phyloP scores from a whole-genome alignment of 2,888 invertebrate species.

The Junonia oenone region DNA sequence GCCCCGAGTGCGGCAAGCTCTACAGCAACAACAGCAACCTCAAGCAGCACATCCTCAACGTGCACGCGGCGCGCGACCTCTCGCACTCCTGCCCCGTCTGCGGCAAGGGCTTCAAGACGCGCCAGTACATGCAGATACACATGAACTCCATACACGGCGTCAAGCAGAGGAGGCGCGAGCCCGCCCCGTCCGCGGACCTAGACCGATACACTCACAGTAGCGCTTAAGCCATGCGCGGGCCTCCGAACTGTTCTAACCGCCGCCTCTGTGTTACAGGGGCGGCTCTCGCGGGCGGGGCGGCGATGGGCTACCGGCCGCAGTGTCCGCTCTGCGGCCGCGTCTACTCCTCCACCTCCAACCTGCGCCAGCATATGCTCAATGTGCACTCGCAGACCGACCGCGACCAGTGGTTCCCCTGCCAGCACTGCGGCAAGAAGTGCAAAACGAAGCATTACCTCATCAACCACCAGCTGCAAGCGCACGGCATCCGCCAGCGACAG shows the following conservation, averaged over 20 bases:
- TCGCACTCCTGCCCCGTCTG: conserved; percentile 82
- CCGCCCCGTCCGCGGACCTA: conserved; percentile 51
- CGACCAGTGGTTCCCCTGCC: conserved; percentile 85
- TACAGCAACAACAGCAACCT: conserved; percentile 85
- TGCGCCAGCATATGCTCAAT: conserved; percentile 87
- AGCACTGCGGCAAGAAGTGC: conserved; percentile 86
- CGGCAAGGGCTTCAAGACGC: conserved; percentile 84
- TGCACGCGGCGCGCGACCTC: conserved; percentile 81
- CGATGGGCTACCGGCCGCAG: conserved; percentile 80
- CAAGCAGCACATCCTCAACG: conserved; percentile 84
- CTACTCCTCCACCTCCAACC: conserved; percentile 86
- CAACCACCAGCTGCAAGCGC: conserved; percentile 87
- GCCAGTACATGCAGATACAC: conserved; percentile 85
- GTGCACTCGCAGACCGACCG: conserved; percentile 85
- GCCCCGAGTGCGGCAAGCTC: conserved; percentile 83
- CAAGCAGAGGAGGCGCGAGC: conserved; percentile 77
- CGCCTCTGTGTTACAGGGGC: conserved; percentile 84
- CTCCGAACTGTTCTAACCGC: conserved; percentile 62
- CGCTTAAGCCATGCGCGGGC: conserved; percentile 56
- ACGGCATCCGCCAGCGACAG: conserved; percentile 85
- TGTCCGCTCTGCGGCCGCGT: conserved; percentile 85
- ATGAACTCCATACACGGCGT: conserved; percentile 84
- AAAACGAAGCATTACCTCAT: conserved; percentile 88
- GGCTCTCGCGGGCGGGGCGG: conserved; percentile 79
- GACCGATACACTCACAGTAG: conserved; percentile 61